Conservation (phyloP, 1,140 invertebrate genomes). For the Drosophila lacteicornis region DNA sequence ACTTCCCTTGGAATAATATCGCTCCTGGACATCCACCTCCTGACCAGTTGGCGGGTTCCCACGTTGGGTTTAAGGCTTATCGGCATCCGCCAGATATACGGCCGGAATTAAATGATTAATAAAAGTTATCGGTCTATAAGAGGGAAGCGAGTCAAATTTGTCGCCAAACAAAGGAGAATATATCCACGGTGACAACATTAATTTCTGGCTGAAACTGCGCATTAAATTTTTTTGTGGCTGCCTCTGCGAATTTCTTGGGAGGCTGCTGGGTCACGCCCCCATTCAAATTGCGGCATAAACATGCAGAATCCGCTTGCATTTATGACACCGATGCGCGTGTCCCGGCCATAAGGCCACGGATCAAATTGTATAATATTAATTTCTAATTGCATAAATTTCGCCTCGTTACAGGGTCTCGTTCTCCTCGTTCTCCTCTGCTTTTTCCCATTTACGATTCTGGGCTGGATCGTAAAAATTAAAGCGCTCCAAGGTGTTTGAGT, state of each 20-base stretch:
- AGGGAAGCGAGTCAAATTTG: constrained; percentile 61
- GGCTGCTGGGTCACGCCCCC: constrained; percentile 47
- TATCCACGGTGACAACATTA: constrained; percentile 42
- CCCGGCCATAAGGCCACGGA: constrained; percentile 45
- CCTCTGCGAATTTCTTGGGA: constrained; percentile 13
- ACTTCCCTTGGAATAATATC: not conserved
- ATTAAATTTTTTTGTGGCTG: constrained; percentile 25
- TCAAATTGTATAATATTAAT: constrained; percentile 84
- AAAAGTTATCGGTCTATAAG: constrained; percentile 62
- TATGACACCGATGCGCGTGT: constrained; percentile 66
- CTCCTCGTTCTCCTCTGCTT: not conserved
- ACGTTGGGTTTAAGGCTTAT: constrained; percentile 64
- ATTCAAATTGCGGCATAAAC: constrained; percentile 77
- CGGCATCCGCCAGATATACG: constrained; percentile 35
- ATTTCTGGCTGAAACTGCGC: constrained; percentile 48
- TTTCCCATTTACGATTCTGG: constrained; percentile 54
- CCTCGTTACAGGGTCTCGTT: constrained; percentile 32
- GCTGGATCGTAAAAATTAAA: constrained; percentile 76
- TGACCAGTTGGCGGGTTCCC: constrained; percentile 62
- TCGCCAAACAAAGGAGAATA: constrained; percentile 37
- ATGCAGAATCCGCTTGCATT: constrained; percentile 70
- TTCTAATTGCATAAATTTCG: constrained; percentile 84
- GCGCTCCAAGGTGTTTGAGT: constrained; percentile 71
- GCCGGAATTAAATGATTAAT: constrained; percentile 77
- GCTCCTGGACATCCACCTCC: constrained; percentile 19